Evolutionary conservation across 2,113 vertebrate genomes (phyloP), one percentile per base, ranked within the genome.

Genomic region (Paradoxurus hermaphroditus): DNA sequence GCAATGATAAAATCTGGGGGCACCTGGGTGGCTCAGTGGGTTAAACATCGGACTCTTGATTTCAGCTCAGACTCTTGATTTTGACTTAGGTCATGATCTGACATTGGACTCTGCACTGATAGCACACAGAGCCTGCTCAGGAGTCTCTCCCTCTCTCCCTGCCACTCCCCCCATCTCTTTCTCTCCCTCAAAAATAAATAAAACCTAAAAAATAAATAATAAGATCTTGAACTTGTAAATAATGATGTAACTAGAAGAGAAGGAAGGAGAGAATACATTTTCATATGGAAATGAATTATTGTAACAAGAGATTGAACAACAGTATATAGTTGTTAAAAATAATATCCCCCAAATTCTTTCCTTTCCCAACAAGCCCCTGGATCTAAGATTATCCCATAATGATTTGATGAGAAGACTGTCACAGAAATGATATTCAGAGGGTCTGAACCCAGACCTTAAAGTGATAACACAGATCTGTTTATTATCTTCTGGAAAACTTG

Each of bases 341-440:
- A 68, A 53, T 34, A 51, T 12, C 0, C 4, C 13, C 39, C 0
- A 44, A 91, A 72, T 44, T 77, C 36, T 2, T 89, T 62, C 11
- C 1, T 34, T n/a, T 14, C 34, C 5, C 56, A 31, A 12, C 4
- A 93, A 65, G 0, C 8, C 0, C 2, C 12, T 70, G 19, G 36
- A 83, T 63, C n/a, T 70, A 29, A 18, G 0, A 27, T 59, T 84
- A 14, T 79, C 7, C 12, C 75, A 6, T 81, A 27, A 63, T 8
- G 62, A 31, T 67, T 4, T 41, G 39, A 75, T 34, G 7, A 91
- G 81, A 39, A 1, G 9, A 18, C 11, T 53, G 53, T 75, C 72
- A 49, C 46, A 92, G 46, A 92, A 95, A 21, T 51, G 4, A 44
- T 67, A 65, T 41, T 87, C 31, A 84, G 51, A 91, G n/a, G 72